Base-by-base conservation (phyloP, 2,888 invertebrate genomes). In the Netelia fuscicornis region DNA sequence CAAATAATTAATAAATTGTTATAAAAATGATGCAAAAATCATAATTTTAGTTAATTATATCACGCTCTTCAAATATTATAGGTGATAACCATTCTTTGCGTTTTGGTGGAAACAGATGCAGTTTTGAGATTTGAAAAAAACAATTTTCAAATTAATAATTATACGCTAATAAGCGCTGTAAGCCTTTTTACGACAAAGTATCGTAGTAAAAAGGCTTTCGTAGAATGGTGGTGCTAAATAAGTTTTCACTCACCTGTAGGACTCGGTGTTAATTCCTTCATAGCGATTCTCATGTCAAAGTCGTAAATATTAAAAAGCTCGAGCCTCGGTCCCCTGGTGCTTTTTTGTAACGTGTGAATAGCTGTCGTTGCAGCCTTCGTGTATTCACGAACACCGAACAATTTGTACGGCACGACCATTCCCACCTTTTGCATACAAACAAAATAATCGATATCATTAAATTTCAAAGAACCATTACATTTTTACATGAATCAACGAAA, bases 401-500 rank as follows among this genome's bases (percentile, higher is more conserved):
- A 95, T 91, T 97, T 97, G 92, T 97, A 96, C 10, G 97, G 97
- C 89, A 97, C 96, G 87, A 97, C 96, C 92, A 97, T 95, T 64
- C 97, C 97, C 88, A 97, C 96, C 92, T 96, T 94, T 84, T 87
- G 89, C 67, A 81, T 87, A 89, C 67, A 81, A 9, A 52, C 20
- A 70, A 80, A 82, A 80, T 56, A 17, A 77, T 72, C 44, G 20
- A 48, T 17, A 70, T 17, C 13, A 60, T 48, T 60, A 3, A 74
- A 56, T 8, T 2, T 76, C 25, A 23, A 62, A 72, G 13, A 48
- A 48, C 13, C 11, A 48, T 48, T 48, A 10, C 10, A 48, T 48
- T 37, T 37, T 37, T 37, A 37, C 1, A 37, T 37, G 37, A 6
- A 37, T 37, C 37, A 37, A 37, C 6, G 6, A 37, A 37, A 6